phyloP scores from a whole-genome alignment of 2,888 invertebrate genomes.

The Tipula lateralis region DNA sequence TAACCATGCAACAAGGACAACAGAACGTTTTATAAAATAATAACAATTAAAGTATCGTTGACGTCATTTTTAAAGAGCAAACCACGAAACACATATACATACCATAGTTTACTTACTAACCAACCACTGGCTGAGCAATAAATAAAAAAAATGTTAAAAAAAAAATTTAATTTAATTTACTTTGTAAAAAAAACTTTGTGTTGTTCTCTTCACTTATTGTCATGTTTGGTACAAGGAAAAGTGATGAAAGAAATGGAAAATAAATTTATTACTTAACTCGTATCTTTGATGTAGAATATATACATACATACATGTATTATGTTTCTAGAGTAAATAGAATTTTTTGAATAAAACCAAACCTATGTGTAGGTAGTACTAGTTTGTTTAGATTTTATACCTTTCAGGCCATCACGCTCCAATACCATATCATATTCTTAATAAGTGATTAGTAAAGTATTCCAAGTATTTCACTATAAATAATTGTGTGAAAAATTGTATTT shows the following conservation, averaged over 20 bases:
- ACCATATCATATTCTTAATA: too few species aligned
- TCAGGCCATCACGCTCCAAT: background rate
- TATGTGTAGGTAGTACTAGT: background rate
- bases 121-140: background rate
- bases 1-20: background rate
- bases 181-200: background rate
- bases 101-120: background rate
- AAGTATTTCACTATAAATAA: background rate
- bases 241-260: constrained; percentile 13
- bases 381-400: background rate
- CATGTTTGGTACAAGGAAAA: constrained; percentile 2
- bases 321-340: background rate
- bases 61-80: background rate
- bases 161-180: background rate
- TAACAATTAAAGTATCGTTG: background rate
- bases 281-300: background rate
- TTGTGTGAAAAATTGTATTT: background rate
- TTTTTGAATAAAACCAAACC: background rate
- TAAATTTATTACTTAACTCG: background rate
- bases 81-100: background rate
- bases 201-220: background rate
- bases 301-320: background rate
- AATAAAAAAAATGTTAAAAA: background rate
- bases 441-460: background rate
- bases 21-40: background rate